These are phyloP conservation scores for Parotocinclus haroldoi DNA, from an alignment of 2,797 vertebrate species.

Conservation along the genomic window DNA sequence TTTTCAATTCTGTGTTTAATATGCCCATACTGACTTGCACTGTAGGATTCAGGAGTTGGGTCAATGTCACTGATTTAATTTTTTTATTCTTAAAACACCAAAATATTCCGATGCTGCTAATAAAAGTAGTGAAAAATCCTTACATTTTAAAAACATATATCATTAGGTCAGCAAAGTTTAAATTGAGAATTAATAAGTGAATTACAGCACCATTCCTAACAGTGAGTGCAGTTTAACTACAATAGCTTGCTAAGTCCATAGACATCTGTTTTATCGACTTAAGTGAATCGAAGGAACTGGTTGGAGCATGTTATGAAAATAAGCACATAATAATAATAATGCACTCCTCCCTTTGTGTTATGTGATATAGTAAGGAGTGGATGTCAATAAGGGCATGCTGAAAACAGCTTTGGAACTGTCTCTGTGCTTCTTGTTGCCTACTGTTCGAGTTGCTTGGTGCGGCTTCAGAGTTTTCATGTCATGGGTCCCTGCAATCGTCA, in stretches of 20 bases:
- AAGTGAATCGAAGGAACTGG: no score
- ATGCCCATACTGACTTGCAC: slow-evolving; percentile 1
- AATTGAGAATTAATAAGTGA: no score
- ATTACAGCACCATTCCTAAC: no score
- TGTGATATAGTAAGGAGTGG: neutral
- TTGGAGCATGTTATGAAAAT: no score
- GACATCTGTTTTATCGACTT: no score
- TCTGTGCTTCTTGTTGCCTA: neutral
- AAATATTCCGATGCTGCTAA: neutral
- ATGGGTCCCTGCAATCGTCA: slow-evolving; percentile 51
- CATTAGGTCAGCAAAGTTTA: no score
- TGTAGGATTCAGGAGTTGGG: no score
- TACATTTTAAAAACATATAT: neutral
- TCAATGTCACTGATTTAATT: no score
- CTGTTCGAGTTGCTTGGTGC: slow-evolving; percentile 8
- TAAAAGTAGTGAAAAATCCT: neutral
- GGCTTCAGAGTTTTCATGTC: slow-evolving; percentile 34
- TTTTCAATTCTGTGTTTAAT: slow-evolving; percentile 17
- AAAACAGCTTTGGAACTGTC: slow-evolving; percentile 12
- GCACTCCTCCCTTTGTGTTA: neutral
- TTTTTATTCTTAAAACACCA: no score
- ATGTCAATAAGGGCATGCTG: slow-evolving; percentile 12
- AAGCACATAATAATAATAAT: neutral
- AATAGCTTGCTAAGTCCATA: no score
- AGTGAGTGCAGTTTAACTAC: no score